phyloP scores from a whole-genome alignment of 1,140 invertebrate genomes.

The Orussus abietinus region DNA sequence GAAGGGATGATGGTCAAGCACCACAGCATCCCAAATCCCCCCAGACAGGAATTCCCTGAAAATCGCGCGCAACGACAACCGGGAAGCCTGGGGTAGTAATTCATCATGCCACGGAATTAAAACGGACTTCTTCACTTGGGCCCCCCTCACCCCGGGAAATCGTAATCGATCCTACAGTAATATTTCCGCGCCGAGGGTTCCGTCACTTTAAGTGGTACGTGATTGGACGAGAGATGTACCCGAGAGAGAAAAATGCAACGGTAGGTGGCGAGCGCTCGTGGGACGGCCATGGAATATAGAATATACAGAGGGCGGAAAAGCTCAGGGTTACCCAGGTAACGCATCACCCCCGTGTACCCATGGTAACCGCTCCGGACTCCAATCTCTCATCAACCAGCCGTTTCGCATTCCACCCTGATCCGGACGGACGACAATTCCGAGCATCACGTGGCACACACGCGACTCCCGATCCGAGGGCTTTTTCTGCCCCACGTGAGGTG shows the following conservation, averaged over 20 bases:
- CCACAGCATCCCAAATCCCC: too few relatives aligned
- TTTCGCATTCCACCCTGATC: conserved; percentile 30
- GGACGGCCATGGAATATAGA: conserved; percentile 4
- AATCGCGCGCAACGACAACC: too few relatives aligned
- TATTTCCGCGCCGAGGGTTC: conserved; percentile 16
- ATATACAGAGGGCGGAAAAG: conserved; percentile 10
- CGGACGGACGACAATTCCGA: neutral
- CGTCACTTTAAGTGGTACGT: conserved; percentile 37
- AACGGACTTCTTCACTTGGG: too few relatives aligned
- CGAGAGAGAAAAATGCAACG: conserved; percentile 4
- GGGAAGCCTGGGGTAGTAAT: too few relatives aligned
- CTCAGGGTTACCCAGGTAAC: conserved; percentile 40
- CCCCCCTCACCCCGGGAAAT: too few relatives aligned
- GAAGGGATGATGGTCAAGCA: too few relatives aligned
- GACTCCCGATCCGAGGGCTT: too few relatives aligned
- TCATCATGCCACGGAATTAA: too few relatives aligned
- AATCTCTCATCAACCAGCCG: conserved; percentile 38
- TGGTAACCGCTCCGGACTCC: conserved; percentile 31
- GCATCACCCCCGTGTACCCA: conserved; percentile 35
- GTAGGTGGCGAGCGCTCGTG: conserved; percentile 1
- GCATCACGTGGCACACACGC: conserved; percentile 26
- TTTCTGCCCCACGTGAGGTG: too few relatives aligned
- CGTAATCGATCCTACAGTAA: conserved; percentile 30
- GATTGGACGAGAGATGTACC: conserved; percentile 36
- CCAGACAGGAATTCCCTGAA: too few relatives aligned